These are phyloP conservation scores for Drosophila carrolli DNA, from an alignment of 1,140 invertebrate species.

Conservation along the genomic window DNA sequence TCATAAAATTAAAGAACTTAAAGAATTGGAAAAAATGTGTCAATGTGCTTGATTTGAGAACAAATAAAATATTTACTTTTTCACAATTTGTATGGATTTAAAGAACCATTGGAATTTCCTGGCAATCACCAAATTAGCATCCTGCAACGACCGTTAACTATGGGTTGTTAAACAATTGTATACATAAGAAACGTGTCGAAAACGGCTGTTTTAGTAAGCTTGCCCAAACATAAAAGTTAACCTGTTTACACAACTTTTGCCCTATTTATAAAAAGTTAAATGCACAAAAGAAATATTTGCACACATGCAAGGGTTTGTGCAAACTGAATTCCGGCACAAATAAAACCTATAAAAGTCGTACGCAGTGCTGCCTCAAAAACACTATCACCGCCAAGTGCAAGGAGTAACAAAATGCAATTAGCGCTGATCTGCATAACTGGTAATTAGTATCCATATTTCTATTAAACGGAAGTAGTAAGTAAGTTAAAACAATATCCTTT, in stretches of 20 bases:
- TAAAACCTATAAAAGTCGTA: conserved; percentile 6
- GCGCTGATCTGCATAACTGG: conserved; percentile 11
- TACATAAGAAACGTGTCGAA: conserved; percentile 15
- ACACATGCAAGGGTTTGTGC: conserved; percentile 16
- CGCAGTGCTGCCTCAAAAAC: not conserved
- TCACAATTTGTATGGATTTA: too few relatives aligned
- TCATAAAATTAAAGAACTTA: too few relatives aligned
- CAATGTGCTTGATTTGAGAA: too few relatives aligned
- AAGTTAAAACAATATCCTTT: not conserved
- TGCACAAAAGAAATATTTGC: conserved; percentile 10
- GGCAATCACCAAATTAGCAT: not conserved
- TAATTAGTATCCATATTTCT: not conserved
- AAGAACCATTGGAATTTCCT: not conserved
- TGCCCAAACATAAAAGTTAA: conserved; percentile 19
- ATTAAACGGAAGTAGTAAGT: not conserved
- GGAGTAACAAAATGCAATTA: conserved; percentile 13
- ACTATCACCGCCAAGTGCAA: not conserved
- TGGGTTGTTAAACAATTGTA: conserved; percentile 6
- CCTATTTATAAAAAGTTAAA: conserved; percentile 17
- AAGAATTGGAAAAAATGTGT: too few relatives aligned
- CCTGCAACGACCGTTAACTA: not conserved
- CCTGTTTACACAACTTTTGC: conserved; percentile 13
- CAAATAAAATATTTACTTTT: too few relatives aligned
- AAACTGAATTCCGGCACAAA: conserved; percentile 1
- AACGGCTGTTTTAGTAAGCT: conserved; percentile 27